phyloP scores from a whole-genome alignment of 2,113 vertebrate genomes.

The Sapayoa aenigma region DNA sequence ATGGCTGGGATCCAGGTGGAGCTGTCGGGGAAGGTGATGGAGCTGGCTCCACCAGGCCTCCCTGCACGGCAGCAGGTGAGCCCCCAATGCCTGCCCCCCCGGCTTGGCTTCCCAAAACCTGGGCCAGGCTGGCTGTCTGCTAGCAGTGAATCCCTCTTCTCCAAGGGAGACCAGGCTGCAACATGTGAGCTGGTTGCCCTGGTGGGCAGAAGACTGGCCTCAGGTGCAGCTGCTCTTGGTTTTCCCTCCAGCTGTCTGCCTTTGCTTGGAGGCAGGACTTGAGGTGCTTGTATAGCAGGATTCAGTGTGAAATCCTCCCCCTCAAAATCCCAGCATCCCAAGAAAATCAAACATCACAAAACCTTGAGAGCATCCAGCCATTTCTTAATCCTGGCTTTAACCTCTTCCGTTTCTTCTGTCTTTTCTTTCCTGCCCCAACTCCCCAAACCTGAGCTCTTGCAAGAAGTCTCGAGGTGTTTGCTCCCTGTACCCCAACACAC shows the following conservation, averaged over 20 bases:
- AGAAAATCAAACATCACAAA: neutral
- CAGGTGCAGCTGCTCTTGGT: neutral
- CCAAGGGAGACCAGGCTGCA: neutral
- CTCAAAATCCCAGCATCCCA: neutral
- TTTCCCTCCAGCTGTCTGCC: neutral
- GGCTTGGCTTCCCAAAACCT: rapidly evolving
- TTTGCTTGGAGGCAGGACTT: neutral
- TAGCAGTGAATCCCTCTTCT: neutral
- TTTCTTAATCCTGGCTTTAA: neutral
- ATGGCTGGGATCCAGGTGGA: conserved; percentile 91
- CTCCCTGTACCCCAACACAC: neutral
- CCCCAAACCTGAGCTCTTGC: neutral
- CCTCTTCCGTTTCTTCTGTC: neutral
- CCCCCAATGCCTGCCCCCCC: rapidly evolving
- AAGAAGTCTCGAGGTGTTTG: neutral
- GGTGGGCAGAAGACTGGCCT: neutral
- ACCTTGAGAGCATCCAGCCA: neutral
- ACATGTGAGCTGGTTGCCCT: neutral
- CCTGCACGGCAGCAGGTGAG: conserved; percentile 88
- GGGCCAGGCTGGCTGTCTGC: neutral
- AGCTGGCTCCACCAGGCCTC: conserved; percentile 87
- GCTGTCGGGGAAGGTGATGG: conserved; percentile 92
- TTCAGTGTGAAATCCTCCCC: neutral
- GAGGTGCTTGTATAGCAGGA: neutral
- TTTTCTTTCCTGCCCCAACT: neutral